Evolutionary conservation across 64 coral and sea anemone genomes (phyloP), one percentile per base, ranked within the genome.

Genomic region (Dendronephthya gigantea): DNA sequence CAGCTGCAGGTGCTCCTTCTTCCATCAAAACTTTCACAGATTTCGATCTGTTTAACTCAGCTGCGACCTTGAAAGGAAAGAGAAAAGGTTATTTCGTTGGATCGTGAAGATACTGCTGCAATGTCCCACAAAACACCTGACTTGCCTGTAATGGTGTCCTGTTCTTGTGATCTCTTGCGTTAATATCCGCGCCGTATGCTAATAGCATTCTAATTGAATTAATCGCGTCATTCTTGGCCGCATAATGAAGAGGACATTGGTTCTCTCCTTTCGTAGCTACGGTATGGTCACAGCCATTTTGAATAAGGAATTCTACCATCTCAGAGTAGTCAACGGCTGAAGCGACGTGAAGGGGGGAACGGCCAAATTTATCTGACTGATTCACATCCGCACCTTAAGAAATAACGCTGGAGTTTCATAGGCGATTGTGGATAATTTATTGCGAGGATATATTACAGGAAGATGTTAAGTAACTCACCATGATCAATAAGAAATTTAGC

Each of bases 221-320:
- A 12, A 87, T 79, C 33, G 93, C 93, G 38, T 91, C 93, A 31
- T 89, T 89, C 87, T 92, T 91, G 0, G 90, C 90, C 17, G 90
- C 90, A 50, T 95, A 95, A 75, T 92, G 87, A 2, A 95, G 68
- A 16, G 93, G 87, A 39, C 76, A 92, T 83, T 95, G 93, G 56
- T 89, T 49, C 48, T 95, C 72, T 39, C 72, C 72, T 16, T 16
- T 34, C 72, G 72, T 79, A 2, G 29, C 22, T 19, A 39, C 72
- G 6, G 30, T 39, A 29, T 79, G 72, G 22, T 79, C 72, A 29
- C 32, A 34, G 31, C 72, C 72, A 79, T 79, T 79, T 33, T 35
- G 72, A 79, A 79, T 79, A 8, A 79, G 72, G 30, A 79, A 79
- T 79, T 79, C 72, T 33, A 79, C 72, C 72, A 79, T 79, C 36